A percentile compares a stretch with the other conserved stretches of the same genome.
These are phyloP conservation scores for Pseudochaenichthys georgianus DNA, from an alignment of 2,797 vertebrate species.

Conservation along the genomic window DNA sequence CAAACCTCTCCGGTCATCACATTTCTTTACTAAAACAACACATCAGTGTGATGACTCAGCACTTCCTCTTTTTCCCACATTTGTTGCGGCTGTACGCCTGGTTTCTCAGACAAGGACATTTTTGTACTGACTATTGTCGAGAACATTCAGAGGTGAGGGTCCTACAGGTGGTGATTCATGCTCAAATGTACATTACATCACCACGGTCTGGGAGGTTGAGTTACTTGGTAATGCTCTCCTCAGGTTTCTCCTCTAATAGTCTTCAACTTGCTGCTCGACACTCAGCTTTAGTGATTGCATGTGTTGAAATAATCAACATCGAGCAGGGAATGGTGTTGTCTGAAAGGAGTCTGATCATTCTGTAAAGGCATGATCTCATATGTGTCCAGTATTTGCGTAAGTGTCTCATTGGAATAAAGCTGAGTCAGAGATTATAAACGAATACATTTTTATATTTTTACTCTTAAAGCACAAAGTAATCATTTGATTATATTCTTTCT, in stretches of 20 bases:
- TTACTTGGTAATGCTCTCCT: conserved; percentile 29
- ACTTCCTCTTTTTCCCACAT: conserved; percentile 62
- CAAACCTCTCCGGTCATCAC: conserved; percentile 74
- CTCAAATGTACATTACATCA: conserved; percentile 57
- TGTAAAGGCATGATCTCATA: conserved; percentile 63
- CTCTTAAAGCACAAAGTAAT: conserved; percentile 23
- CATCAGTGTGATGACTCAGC: conserved; percentile 77
- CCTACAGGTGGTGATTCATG: conserved; percentile 48
- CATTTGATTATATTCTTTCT: no score
- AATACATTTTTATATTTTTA: conserved; percentile 50
- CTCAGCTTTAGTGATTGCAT: conserved; percentile 17
- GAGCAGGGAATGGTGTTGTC: conserved; percentile 43
- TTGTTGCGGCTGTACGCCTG: conserved; percentile 32
- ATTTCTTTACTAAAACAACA: conserved; percentile 80
- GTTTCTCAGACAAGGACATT: conserved; percentile 48
- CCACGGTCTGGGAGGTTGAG: not conserved
- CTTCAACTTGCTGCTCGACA: not conserved
- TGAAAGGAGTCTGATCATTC: conserved; percentile 38
- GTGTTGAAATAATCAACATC: conserved; percentile 41
- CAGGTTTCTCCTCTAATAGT: not conserved
- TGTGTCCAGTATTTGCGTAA: conserved; percentile 31
- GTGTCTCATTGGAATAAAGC: conserved; percentile 26
- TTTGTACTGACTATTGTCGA: conserved; percentile 65
- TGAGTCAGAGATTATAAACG: conserved; percentile 42
- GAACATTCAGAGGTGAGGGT: conserved; percentile 49